A percentile compares a stretch with the other conserved stretches of the same genome.
These are phyloP conservation scores for Saguinus imperator DNA, from an alignment of 2,113 vertebrate species.

Conservation along the genomic window DNA sequence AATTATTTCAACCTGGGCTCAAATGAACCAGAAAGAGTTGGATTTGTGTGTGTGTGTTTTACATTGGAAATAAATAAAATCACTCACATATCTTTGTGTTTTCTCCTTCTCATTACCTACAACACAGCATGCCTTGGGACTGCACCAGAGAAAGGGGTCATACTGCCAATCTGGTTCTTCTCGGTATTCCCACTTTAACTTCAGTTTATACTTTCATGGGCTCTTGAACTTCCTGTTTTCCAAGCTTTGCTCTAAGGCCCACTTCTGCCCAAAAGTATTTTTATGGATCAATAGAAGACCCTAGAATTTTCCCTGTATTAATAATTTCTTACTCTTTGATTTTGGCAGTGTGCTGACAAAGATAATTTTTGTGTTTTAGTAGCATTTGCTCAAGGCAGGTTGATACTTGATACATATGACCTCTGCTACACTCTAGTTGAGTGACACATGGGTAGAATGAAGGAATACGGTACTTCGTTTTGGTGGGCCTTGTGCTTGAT, in stretches of 20 bases:
- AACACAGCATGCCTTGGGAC: background rate
- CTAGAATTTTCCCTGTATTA: conserved; percentile 30
- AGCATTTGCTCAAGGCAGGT: conserved; percentile 44
- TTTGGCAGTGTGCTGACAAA: conserved; percentile 50
- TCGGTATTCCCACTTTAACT: background rate
- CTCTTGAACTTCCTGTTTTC: background rate
- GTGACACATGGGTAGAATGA: background rate
- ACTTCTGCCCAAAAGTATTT: background rate
- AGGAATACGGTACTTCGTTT: background rate
- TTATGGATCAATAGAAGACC: conserved; percentile 39
- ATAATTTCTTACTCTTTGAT: conserved; percentile 28
- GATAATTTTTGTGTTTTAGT: conserved; percentile 25
- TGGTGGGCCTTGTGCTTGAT: background rate
- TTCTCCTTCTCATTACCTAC: background rate
- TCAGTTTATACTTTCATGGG: background rate
- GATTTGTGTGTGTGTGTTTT: background rate
- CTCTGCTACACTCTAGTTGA: background rate
- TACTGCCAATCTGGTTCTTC: background rate
- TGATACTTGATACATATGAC: background rate
- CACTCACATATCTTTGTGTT: background rate
- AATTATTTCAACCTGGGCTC: background rate
- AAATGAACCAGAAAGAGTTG: background rate
- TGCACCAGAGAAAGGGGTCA: background rate
- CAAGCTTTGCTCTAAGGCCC: background rate
- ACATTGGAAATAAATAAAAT: background rate